Conservation (phyloP, 2,888 invertebrate genomes). For the Tetragnatha montana region DNA sequence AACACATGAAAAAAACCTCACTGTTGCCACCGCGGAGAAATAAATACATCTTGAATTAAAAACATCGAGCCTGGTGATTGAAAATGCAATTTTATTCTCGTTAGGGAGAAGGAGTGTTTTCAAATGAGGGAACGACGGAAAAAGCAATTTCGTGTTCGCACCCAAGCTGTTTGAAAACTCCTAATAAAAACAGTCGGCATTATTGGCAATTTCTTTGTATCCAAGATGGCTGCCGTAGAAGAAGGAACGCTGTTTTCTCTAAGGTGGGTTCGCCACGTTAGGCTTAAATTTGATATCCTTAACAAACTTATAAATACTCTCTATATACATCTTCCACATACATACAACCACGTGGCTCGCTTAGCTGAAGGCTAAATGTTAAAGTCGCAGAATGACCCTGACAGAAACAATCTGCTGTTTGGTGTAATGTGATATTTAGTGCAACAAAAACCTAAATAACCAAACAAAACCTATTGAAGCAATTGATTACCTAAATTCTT, state of each 20-base stretch:
- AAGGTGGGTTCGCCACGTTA: no score
- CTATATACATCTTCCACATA: no score
- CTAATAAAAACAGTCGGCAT: not conserved
- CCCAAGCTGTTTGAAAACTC: not conserved
- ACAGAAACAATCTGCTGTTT: no score
- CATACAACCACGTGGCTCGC: no score
- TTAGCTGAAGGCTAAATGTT: no score
- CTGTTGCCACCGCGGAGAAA: not conserved
- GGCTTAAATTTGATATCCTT: no score
- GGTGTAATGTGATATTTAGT: no score
- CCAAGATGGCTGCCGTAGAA: not conserved
- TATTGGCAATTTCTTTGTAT: not conserved
- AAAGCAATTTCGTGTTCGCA: not conserved
- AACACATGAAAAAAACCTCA: not conserved
- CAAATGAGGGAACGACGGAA: not conserved
- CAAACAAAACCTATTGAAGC: no score
- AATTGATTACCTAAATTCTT: no score
- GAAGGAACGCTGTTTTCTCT: not conserved
- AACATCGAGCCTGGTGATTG: not conserved
- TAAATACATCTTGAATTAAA: not conserved
- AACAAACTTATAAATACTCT: no score
- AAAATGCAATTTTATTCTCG: constrained; percentile 11
- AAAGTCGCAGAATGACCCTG: no score
- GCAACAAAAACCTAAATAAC: no score
- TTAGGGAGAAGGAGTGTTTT: not conserved